Percentiles rank a stretch among this genome's conserved stretches.
Evolutionary conservation across 1,140 invertebrate species (phyloP).

Genomic region (Brachionus koreanus): DNA sequence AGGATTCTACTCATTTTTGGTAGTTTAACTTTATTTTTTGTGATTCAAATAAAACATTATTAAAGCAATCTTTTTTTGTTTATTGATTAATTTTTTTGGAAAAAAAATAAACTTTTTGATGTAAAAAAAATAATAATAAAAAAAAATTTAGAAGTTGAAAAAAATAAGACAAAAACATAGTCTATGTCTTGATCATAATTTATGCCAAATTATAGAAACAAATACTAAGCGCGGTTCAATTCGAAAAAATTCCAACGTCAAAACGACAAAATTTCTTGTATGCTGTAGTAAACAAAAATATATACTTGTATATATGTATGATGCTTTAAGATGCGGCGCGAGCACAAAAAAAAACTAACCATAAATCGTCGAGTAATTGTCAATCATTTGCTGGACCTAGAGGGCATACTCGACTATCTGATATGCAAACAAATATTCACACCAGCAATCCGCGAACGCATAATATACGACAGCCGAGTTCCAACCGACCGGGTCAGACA

Average conservation of each 20-base stretch:
- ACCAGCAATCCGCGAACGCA: constrained; percentile 16
- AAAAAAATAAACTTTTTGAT: too few species aligned
- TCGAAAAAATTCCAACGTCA: neutral
- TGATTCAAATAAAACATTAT: too few species aligned
- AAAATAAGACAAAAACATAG: too few species aligned
- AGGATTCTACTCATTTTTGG: too few species aligned
- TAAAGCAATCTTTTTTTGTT: too few species aligned
- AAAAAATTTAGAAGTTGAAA: too few species aligned
- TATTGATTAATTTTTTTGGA: too few species aligned
- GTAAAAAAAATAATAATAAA: too few species aligned
- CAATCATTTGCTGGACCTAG: constrained; percentile 18
- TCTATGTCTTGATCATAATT: too few species aligned
- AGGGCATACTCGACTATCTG: constrained; percentile 14
- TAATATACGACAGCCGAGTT: constrained; percentile 21
- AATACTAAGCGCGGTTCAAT: too few species aligned
- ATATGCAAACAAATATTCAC: constrained; percentile 29
- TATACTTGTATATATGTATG: neutral
- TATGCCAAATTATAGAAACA: too few species aligned
- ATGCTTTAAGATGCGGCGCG: constrained; percentile 17
- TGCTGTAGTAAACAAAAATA: neutral
- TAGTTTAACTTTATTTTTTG: too few species aligned
- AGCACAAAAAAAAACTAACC: constrained; percentile 39
- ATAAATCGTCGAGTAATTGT: constrained; percentile 27
- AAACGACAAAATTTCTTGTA: neutral
- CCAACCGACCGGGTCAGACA: neutral